Percentiles rank a stretch among this genome's conserved stretches.
Evolutionary conservation across 2,888 invertebrate species (phyloP).

Genomic region (Priocnemis perturbator): DNA sequence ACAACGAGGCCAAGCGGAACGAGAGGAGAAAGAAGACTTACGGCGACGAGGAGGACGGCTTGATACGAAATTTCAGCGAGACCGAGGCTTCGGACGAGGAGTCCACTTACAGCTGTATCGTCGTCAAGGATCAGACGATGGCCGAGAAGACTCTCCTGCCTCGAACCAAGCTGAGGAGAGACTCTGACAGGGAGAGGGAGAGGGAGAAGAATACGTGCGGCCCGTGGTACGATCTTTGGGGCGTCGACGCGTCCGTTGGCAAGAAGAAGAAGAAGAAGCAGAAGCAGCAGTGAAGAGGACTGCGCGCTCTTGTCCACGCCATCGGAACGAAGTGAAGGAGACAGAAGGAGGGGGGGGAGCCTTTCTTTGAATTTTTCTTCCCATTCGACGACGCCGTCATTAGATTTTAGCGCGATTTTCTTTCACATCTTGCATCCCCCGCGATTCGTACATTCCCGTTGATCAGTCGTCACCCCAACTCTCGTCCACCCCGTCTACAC

Average conservation of each 20-base stretch:
- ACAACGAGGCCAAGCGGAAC: constrained; percentile 67
- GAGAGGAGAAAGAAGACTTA: constrained; percentile 66
- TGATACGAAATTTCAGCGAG: constrained; percentile 69
- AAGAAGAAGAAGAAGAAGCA: constrained; percentile 75
- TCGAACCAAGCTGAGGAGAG: constrained; percentile 82
- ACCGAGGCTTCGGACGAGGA: constrained; percentile 74
- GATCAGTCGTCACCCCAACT: background rate
- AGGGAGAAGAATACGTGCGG: constrained; percentile 83
- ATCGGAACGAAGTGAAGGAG: background rate
- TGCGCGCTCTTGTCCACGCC: too few relatives aligned
- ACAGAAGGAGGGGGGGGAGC: background rate
- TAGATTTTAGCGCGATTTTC: constrained; percentile 27
- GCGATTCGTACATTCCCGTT: background rate
- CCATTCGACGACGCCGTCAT: constrained; percentile 10
- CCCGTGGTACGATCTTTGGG: constrained; percentile 94
- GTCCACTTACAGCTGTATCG: constrained; percentile 81
- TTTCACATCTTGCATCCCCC: constrained; percentile 21
- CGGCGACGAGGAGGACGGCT: constrained; percentile 68
- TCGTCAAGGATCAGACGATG: constrained; percentile 85
- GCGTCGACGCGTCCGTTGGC: constrained; percentile 82
- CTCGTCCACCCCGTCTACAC: background rate
- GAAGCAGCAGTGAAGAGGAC: constrained; percentile 48
- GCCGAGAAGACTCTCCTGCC: constrained; percentile 78
- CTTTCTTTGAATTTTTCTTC: constrained; percentile 20
- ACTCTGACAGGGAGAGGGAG: constrained; percentile 73